These are phyloP conservation scores for Trichonephila inaurata DNA, from an alignment of 1,140 invertebrate species.

Conservation along the genomic window DNA sequence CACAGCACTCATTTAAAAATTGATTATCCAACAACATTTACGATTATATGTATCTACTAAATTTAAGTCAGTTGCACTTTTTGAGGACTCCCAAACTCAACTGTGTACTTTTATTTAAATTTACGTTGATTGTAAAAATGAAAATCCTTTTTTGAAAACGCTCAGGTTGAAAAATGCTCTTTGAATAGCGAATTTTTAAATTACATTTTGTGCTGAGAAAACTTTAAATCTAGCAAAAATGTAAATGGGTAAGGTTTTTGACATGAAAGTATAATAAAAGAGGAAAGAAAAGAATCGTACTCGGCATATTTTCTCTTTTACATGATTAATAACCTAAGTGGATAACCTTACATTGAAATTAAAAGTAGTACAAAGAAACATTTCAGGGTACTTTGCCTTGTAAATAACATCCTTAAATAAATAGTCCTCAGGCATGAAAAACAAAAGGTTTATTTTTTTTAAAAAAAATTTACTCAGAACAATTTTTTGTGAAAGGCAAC, in stretches of 20 bases:
- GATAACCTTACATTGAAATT: neutral
- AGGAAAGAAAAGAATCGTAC: neutral
- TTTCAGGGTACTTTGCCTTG: neutral
- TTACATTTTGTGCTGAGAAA: neutral
- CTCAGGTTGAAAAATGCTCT: neutral
- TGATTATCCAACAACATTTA: too few species aligned
- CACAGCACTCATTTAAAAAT: too few species aligned
- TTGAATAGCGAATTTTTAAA: neutral
- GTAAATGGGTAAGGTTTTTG: neutral
- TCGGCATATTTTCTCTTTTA: slow-evolving; percentile 1
- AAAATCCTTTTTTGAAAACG: neutral
- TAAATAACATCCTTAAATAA: neutral
- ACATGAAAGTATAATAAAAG: neutral
- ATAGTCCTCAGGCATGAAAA: neutral
- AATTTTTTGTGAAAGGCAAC: too few species aligned
- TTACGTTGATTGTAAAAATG: neutral
- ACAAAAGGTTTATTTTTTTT: neutral
- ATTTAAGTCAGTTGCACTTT: too few species aligned
- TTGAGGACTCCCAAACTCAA: too few species aligned
- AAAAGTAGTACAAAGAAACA: neutral
- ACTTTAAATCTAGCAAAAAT: neutral
- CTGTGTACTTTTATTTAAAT: neutral
- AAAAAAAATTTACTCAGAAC: too few species aligned
- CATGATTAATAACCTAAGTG: neutral
- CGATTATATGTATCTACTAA: too few species aligned